Evolutionary conservation across 2,888 invertebrate genomes (phyloP).

Genomic region (Nemoura dubitans): DNA sequence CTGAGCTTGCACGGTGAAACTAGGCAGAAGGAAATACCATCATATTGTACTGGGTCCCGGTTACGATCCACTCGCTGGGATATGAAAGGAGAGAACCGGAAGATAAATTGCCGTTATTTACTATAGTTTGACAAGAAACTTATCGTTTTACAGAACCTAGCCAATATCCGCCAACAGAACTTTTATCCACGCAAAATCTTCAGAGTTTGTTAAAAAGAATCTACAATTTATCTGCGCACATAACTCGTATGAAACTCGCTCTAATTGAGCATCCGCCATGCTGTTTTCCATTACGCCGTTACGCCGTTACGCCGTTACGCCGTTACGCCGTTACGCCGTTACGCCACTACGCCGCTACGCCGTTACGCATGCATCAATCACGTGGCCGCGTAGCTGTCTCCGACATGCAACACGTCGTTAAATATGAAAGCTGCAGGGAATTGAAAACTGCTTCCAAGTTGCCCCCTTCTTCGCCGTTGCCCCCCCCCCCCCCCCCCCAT

Average conservation of each 20-base stretch:
- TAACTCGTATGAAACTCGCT: neutral
- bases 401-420: neutral
- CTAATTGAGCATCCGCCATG: neutral
- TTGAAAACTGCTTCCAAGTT: neutral
- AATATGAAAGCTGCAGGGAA: constrained; percentile 5
- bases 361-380: neutral
- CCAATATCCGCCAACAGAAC: neutral
- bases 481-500: too few species aligned
- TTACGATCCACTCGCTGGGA: neutral
- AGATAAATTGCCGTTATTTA: neutral
- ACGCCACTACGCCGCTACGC: too few species aligned
- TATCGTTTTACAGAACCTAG: neutral
- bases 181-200: neutral
- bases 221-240: neutral
- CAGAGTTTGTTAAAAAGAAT: neutral
- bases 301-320: too few species aligned
- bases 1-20: constrained; percentile 71
- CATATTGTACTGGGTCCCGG: constrained; percentile 25
- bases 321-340: too few species aligned
- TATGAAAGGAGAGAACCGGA: neutral
- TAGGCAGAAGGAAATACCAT: constrained; percentile 56
- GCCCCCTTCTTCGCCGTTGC: neutral
- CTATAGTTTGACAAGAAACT: neutral
- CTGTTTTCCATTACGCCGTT: constrained; percentile 12
- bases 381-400: neutral